phyloP scores from a whole-genome alignment of 2,797 vertebrate genomes.

The Periparus ater region DNA sequence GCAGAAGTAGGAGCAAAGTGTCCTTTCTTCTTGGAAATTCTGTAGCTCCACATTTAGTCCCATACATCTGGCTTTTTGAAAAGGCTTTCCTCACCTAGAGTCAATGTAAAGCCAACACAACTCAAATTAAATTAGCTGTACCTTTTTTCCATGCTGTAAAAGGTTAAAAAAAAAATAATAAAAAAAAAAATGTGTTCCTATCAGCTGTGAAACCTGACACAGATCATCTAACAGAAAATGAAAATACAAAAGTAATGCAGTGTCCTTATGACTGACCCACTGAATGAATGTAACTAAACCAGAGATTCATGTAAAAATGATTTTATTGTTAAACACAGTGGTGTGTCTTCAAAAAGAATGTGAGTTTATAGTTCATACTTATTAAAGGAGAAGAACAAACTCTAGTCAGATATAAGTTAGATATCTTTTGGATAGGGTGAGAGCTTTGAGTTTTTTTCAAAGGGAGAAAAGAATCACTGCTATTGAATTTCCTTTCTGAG shows the following conservation, averaged over 20 bases:
- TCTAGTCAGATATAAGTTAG: too few species aligned
- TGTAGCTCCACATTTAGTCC: neutral
- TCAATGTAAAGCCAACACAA: neutral
- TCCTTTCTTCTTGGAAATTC: neutral
- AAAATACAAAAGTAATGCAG: neutral
- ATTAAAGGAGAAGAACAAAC: neutral
- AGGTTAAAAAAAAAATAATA: neutral
- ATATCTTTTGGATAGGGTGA: neutral
- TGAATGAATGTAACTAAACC: neutral
- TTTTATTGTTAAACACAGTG: neutral
- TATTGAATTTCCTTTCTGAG: neutral
- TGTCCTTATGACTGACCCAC: neutral
- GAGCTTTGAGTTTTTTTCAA: neutral
- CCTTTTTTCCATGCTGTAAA: fast-evolving
- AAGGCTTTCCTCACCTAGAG: neutral
- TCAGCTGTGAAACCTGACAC: neutral
- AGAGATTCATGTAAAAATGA: neutral
- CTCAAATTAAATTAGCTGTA: neutral
- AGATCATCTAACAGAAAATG: neutral
- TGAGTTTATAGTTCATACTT: neutral
- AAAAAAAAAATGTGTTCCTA: neutral
- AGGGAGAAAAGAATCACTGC: neutral
- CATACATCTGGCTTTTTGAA: neutral
- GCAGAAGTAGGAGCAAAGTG: neutral
- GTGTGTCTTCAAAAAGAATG: neutral